Base-by-base conservation (phyloP, 2,888 invertebrate genomes). In the Trichacis sp. region DNA sequence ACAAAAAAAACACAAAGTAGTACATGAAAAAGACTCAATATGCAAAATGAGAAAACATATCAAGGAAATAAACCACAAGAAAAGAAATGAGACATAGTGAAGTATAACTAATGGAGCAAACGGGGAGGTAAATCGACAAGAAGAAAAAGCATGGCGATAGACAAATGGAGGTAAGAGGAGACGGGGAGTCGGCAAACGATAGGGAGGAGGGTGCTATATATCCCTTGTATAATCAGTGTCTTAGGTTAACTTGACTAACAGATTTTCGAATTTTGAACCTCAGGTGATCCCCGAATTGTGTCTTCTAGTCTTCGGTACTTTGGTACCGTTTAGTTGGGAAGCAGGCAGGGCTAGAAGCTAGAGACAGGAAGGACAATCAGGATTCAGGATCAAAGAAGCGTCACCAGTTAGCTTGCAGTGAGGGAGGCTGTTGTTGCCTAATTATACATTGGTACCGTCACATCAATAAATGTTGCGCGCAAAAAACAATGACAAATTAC, bases 341-440 rank as follows among this genome's bases (percentile, higher is more conserved):
- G 82, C 83, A 83, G 83, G 83, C 83, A 83, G 83, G 83, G 78
- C 78, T 82, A 82, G 79, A 79, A 81, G 80, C 82, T 81, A 81
- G 81, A 75, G 69, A 70, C 73, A 75, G 72, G 56, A 77, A 80
- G 77, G 78, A 80, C 79, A 80, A 78, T 79, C 79, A 81, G 80
- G 79, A 78, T 76, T 77, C 79, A 80, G 78, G 79, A 80, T n/a
- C 74, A 79, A 73, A 77, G 73, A 79, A 77, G 76, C 74, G 72
- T 78, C 77, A 73, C 74, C 79, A 75, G 67, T 77, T 81, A 81
- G 78, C 71, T 79, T 69, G 76, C 76, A 77, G 74, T 81, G 77
- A 79, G 78, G 80, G 78, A 80, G 77, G 74, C 74, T 79, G 75
- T 49, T 52, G 63, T 75, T 76, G 75, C 74, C 77, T 77, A 67